These are phyloP conservation scores for Perizoma affinitatum DNA, from an alignment of 2,888 invertebrate species.

Conservation along the genomic window DNA sequence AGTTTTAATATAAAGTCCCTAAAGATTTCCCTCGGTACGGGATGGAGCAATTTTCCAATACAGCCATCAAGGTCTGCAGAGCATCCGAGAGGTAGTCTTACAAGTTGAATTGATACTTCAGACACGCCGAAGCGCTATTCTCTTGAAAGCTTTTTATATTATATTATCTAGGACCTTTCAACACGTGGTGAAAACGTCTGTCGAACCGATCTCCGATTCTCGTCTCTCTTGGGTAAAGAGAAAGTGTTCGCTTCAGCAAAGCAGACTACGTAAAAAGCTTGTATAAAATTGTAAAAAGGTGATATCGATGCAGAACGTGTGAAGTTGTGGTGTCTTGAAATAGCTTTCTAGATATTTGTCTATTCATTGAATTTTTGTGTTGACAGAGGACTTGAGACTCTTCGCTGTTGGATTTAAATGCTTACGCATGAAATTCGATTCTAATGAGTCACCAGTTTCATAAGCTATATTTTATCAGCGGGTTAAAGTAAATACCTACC, in stretches of 20 bases:
- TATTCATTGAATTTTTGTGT: constrained; percentile 34
- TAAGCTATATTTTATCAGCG: constrained; percentile 20
- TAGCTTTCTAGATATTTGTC: constrained; percentile 20
- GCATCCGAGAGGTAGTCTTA: constrained; percentile 75
- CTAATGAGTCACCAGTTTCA: constrained; percentile 12
- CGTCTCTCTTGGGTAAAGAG: constrained; percentile 61
- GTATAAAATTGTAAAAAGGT: constrained; percentile 57
- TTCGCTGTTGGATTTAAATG: background rate
- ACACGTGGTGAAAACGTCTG: constrained; percentile 79
- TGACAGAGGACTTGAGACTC: background rate
- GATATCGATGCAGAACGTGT: constrained; percentile 49
- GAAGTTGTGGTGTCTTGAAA: constrained; percentile 30
- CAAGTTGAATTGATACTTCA: constrained; percentile 83
- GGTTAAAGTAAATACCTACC: constrained; percentile 22
- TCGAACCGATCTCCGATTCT: constrained; percentile 73
- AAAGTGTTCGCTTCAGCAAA: constrained; percentile 51
- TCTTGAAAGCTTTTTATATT: constrained; percentile 83
- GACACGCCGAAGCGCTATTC: constrained; percentile 77
- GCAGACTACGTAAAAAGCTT: constrained; percentile 50
- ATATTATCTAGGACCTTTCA: constrained; percentile 81
- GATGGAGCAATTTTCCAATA: constrained; percentile 76
- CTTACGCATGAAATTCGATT: constrained; percentile 9
- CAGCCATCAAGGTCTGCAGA: constrained; percentile 68
- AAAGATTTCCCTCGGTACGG: constrained; percentile 56
- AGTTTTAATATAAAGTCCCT: constrained; percentile 75